phyloP scores from a whole-genome alignment of 1,140 invertebrate species.

The Phymorhynchus buccinoides region DNA sequence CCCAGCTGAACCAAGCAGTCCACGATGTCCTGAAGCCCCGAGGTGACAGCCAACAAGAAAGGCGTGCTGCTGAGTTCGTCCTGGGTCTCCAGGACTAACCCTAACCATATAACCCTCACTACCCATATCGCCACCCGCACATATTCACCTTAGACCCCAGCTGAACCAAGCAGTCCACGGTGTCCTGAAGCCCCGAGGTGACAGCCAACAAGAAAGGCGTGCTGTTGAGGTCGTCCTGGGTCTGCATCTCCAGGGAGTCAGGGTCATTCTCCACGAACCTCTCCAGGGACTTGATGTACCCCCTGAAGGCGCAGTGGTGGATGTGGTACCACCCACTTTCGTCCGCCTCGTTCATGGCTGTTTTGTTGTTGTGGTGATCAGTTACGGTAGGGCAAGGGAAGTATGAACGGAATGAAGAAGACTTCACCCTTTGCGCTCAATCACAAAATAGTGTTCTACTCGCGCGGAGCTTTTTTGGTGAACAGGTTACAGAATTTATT shows the following conservation, averaged over 20 bases:
- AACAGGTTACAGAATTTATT: background rate
- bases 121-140: background rate
- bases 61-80: constrained; percentile 69
- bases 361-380: background rate
- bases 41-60: constrained; percentile 68
- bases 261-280: constrained; percentile 65
- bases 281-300: constrained; percentile 69
- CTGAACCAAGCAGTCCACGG: constrained; percentile 62
- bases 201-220: constrained; percentile 72
- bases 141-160: constrained; percentile 59
- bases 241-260: constrained; percentile 67
- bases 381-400: background rate
- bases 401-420: background rate
- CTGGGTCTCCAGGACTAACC: constrained; percentile 58
- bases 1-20: constrained; percentile 61
- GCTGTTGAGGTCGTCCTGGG: constrained; percentile 63
- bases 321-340: constrained; percentile 70
- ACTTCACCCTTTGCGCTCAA: background rate
- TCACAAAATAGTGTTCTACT: background rate
- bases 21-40: constrained; percentile 66
- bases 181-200: constrained; percentile 64
- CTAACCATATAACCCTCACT: background rate
- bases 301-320: constrained; percentile 68
- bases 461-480: background rate
- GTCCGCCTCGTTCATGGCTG: constrained; percentile 65